Evolutionary conservation across 2,113 vertebrate species (phyloP).

Genomic region (Emberiza fucata): DNA sequence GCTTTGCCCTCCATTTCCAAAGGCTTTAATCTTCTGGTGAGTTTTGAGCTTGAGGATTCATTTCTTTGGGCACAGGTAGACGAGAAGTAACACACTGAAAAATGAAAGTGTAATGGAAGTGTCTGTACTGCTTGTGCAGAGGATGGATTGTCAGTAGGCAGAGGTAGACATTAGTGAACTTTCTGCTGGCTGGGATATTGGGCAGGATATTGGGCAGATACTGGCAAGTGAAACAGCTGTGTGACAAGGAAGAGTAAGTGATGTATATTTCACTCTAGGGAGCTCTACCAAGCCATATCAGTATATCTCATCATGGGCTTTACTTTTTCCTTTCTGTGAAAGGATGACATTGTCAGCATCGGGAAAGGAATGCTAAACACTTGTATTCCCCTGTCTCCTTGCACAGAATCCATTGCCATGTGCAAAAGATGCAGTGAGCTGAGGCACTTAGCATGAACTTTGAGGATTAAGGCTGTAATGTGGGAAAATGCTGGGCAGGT

Average conservation of each 20-base stretch:
- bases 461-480: not conserved
- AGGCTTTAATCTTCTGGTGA: not conserved
- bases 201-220: not conserved
- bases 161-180: not conserved
- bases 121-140: not conserved
- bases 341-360: not conserved
- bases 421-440: not conserved
- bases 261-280: not conserved
- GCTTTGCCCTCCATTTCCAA: not conserved
- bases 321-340: not conserved
- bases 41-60: not conserved
- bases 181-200: not conserved
- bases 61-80: not conserved
- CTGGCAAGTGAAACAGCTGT: not conserved
- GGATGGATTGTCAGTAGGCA: not conserved
- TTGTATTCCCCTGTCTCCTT: not conserved
- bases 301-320: not conserved
- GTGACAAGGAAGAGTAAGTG: not conserved
- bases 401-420: not conserved
- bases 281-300: not conserved
- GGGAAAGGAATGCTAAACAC: not conserved
- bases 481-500: not conserved
- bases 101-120: not conserved
- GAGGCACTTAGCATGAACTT: not conserved
- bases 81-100: not conserved